Evolutionary conservation across 2,113 vertebrate species (phyloP).

Genomic region (Etheostoma cragini): DNA sequence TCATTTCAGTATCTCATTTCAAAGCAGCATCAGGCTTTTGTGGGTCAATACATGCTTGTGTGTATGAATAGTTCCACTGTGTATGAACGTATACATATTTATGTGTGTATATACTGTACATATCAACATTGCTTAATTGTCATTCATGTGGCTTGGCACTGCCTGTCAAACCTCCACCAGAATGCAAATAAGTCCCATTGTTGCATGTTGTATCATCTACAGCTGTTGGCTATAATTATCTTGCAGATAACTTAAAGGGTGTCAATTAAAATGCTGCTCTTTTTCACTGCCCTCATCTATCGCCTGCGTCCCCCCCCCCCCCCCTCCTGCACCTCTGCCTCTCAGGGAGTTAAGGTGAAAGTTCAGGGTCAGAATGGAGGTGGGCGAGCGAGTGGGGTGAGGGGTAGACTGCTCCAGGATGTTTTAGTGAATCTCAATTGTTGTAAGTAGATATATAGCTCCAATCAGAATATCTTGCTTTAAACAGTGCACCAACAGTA

Average conservation of each 20-base stretch:
- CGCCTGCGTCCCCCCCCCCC: not conserved
- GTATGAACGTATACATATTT: constrained; percentile 25
- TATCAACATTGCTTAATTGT: constrained; percentile 45
- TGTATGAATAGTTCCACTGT: constrained; percentile 9
- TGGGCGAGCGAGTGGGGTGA: not conserved
- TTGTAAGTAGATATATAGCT: constrained; percentile 36
- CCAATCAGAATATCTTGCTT: constrained; percentile 19
- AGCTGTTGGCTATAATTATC: constrained; percentile 84
- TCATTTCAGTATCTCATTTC: constrained; percentile 16
- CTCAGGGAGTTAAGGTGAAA: constrained; percentile 55
- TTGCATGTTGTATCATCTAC: constrained; percentile 77
- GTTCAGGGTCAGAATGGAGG: constrained; percentile 62
- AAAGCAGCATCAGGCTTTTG: constrained; percentile 15
- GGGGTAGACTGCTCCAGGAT: constrained; percentile 23
- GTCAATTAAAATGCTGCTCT: constrained; percentile 78
- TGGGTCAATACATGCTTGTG: not conserved
- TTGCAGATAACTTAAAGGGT: constrained; percentile 80
- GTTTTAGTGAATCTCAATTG: constrained; percentile 33
- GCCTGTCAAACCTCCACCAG: constrained; percentile 49
- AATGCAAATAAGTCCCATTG: constrained; percentile 81
- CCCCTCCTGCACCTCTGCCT: constrained; percentile 14
- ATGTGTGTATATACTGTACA: constrained; percentile 7
- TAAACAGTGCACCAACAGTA: not conserved
- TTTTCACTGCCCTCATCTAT: constrained; percentile 57
- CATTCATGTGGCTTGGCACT: constrained; percentile 53